Percentiles rank a stretch among this genome's conserved stretches.
Conservation (phyloP, 2,888 invertebrate genomes). For the Acleris laterana region DNA sequence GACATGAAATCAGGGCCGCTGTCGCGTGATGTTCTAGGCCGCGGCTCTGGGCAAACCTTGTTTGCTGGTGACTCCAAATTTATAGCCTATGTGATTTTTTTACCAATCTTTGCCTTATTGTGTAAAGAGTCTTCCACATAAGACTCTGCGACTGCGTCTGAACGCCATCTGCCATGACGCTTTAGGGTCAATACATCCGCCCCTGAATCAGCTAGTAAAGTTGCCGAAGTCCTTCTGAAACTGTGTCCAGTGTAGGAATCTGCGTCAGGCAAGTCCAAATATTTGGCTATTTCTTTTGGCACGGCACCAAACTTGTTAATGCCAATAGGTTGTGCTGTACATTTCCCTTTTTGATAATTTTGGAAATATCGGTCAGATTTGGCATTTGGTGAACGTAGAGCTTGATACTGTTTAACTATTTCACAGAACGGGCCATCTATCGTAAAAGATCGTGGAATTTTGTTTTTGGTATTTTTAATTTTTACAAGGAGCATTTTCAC, state of each 20-base stretch:
- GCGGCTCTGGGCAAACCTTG: too few species aligned
- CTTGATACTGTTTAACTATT: conserved; percentile 38
- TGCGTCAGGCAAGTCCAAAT: conserved; percentile 35
- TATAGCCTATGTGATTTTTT: too few species aligned
- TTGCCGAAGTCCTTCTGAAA: conserved; percentile 35
- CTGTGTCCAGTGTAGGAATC: conserved; percentile 39
- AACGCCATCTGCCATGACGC: too few species aligned
- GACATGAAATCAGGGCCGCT: too few species aligned
- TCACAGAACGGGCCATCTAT: conserved; percentile 31
- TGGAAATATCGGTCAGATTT: conserved; percentile 40
- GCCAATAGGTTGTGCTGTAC: conserved; percentile 37
- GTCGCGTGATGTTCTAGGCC: too few species aligned
- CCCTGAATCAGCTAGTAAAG: too few species aligned
- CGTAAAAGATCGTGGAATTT: conserved; percentile 35
- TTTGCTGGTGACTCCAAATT: too few species aligned
- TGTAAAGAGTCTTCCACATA: too few species aligned
- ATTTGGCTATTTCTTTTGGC: conserved; percentile 40
- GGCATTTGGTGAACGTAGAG: conserved; percentile 34
- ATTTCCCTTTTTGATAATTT: conserved; percentile 40
- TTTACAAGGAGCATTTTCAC: conserved; percentile 30
- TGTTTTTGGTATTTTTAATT: conserved; percentile 5
- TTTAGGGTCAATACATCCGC: too few species aligned
- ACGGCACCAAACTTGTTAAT: conserved; percentile 40
- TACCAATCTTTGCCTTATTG: too few species aligned
- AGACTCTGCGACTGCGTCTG: too few species aligned